Evolutionary conservation across 64 coral and sea anemone genomes (phyloP).

Genomic region (Orbicella faveolata): DNA sequence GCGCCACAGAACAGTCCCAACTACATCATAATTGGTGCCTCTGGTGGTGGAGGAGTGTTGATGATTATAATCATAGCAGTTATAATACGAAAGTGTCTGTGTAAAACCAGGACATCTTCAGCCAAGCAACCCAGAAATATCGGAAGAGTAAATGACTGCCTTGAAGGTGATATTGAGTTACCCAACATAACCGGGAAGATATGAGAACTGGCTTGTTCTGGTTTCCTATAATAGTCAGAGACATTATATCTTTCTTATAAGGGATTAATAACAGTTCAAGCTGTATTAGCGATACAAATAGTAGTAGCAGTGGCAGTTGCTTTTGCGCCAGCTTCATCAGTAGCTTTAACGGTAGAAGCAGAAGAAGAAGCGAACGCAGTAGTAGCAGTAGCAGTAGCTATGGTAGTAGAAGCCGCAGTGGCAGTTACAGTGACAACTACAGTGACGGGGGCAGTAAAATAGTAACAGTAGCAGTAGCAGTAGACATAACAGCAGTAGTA

Average conservation of each 20-base stretch:
- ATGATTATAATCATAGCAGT: not conserved
- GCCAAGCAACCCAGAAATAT: not conserved
- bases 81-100: not conserved
- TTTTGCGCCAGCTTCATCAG: not conserved
- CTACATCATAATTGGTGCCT: not conserved
- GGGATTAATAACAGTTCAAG: not conserved
- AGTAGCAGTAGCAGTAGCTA: no score
- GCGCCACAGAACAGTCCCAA: not conserved
- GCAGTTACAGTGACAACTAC: not conserved
- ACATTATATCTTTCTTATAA: not conserved
- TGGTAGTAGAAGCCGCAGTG: no score
- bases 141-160: not conserved
- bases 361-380: no score
- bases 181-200: not conserved
- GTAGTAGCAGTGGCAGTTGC: not conserved
- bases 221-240: not conserved
- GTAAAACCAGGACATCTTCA: not conserved
- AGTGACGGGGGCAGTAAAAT: not conserved
- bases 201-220: not conserved
- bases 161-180: not conserved
- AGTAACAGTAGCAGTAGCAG: not conserved
- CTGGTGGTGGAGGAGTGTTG: not conserved
- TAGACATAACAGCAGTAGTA: not conserved
- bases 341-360: not conserved
- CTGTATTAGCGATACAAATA: not conserved